Evolutionary conservation across 2,888 invertebrate genomes (phyloP), one percentile per base, ranked within the genome.

Genomic region (Priocnemis perturbator): DNA sequence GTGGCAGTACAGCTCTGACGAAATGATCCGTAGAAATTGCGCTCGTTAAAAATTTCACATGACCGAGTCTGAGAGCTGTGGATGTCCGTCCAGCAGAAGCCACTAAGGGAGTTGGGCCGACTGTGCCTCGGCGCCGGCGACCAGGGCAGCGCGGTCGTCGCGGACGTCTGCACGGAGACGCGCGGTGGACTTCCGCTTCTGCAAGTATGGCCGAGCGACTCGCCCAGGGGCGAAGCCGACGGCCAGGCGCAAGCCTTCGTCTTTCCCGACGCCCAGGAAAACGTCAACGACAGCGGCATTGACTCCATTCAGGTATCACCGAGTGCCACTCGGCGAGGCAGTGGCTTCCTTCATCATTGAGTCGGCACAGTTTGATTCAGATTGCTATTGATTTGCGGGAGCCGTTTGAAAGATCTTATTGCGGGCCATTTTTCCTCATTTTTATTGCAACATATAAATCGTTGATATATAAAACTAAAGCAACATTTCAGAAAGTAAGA

Each of bases 141-240:
- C 60, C 83, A 83, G 68, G 83, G 67, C 67, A 82, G 79, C 72
- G 76, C 77, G 61, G 77, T 81, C 21, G 50, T 19, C 7, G 17
- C 19, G 50, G 83, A 83, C 53, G 76, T 82, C 48, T 81, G 82
- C 69, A 77, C 83, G 30, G 87, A 86, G 71, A 79, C 84, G 4
- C 84, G 82, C n/a, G 82, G 80, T 37, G 88, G 86, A n/a, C 82
- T 90, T 64, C 90, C 90, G 1, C 81, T 90, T 53, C 86, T 90
- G 9, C 88, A 94, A 90, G 93, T 94, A 81, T 94, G 94, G 94
- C 94, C 94, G 52, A 93, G 93, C 89, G 94, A 94, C 83, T 94
- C 93, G 20, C 93, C 94, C 15, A 90, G 93, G 62, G 93, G 93
- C 77, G 93, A 93, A 81, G 92, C 92, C 44, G 93, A 93, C 78